Base-by-base conservation (phyloP, 2,888 invertebrate genomes). In the Eugnorisma glareosa region DNA sequence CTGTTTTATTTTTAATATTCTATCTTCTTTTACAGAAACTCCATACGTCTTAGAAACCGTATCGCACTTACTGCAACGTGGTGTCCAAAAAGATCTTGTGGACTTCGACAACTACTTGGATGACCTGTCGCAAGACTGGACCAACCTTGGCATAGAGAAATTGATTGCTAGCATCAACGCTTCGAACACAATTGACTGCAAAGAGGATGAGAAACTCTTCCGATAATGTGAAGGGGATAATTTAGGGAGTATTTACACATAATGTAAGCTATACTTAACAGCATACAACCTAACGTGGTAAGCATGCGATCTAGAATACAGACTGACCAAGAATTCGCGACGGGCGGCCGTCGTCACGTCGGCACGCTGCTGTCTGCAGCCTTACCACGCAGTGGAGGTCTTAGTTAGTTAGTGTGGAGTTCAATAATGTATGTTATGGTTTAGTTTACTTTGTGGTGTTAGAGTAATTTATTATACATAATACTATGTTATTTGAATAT, bases 21-120 rank as follows among this genome's bases (percentile, higher is more conserved):
- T 24, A 11, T 51, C 21, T 15, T 37, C n/a, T 73, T 83, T 92
- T 93, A 54, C 95, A 94, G 97, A 94, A 84, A 94, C 93, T 59
- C 93, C 94, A 10, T 96, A 97, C 81, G 95, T 97, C 0, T 91
- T 98, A 61, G 97, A 98, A 80, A 97, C 98, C 0, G 98, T 98
- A 8, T 97, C 98, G 1, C 96, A 97, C 48, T 95, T 99, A 67
- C 94, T 99, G 61, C 98, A 98, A 89, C 96, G 97, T 48, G 97
- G 98, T 67, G 97, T 98, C 0, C 98, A 98, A 93, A 97, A 98
- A 79, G 97, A 98, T 88, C 95, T 99, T n/a, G 96, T 98, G 21
- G 99, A 99, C 95, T 99, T 99, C 93, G 99, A 99, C 96, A 99
- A 99, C 95, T 99, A 99, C 95, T 97, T 99, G 83, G 99, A 99